phyloP scores from a whole-genome alignment of 2,797 vertebrate species.

The Sibirionetta formosa region DNA sequence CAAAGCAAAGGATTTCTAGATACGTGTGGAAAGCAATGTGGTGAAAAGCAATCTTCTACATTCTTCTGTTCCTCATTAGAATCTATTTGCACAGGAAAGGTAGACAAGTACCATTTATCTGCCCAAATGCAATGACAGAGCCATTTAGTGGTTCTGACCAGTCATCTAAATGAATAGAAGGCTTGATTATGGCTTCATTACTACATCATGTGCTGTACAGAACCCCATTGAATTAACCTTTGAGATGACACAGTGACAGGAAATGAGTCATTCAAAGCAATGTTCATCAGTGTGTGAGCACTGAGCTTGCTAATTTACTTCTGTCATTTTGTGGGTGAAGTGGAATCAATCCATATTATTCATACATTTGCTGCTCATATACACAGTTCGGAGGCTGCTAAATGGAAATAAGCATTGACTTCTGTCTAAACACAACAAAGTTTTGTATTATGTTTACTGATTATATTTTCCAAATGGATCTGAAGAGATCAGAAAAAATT shows the following conservation, averaged over 20 bases:
- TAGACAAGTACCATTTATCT: neutral
- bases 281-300: slow-evolving; percentile 44
- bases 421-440: slow-evolving; percentile 8
- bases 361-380: slow-evolving; percentile 29
- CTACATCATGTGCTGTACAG: neutral
- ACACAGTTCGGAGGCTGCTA: neutral
- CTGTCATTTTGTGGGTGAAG: slow-evolving; percentile 49
- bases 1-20: neutral
- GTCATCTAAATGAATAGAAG: neutral
- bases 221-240: slow-evolving; percentile 57
- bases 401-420: slow-evolving; percentile 17
- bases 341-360: slow-evolving; percentile 47
- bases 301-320: slow-evolving; percentile 19
- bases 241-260: slow-evolving; percentile 47
- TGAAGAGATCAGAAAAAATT: neutral
- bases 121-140: neutral
- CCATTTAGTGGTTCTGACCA: neutral
- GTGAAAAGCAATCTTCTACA: neutral
- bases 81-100: neutral
- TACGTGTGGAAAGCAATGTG: neutral
- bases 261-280: slow-evolving; percentile 54
- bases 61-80: neutral
- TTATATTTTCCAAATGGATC: neutral
- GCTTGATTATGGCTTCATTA: slow-evolving; percentile 14
- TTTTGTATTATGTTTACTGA: neutral